These are phyloP conservation scores for Ochropleura plecta DNA, from an alignment of 2,888 invertebrate genomes.

Conservation along the genomic window DNA sequence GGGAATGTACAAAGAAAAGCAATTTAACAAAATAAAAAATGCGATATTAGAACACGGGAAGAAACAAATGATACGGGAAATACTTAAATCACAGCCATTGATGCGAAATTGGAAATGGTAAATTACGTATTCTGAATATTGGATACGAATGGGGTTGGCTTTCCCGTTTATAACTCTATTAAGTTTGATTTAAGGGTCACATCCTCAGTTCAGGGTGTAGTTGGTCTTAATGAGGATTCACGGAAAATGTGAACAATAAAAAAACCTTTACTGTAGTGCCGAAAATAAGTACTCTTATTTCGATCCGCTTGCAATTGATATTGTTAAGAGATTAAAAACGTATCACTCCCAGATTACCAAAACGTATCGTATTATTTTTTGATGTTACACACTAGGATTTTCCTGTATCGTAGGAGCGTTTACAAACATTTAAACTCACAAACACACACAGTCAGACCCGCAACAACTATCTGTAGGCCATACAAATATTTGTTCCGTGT, in stretches of 20 bases:
- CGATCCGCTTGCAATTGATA: neutral
- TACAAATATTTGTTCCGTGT: too few relatives aligned
- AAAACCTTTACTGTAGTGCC: neutral
- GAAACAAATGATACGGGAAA: conserved; percentile 89
- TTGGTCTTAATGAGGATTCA: conserved; percentile 37
- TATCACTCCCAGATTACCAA: neutral
- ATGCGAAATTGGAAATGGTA: conserved; percentile 83
- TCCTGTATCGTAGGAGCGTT: too few relatives aligned
- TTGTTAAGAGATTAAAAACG: neutral
- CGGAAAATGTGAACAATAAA: neutral
- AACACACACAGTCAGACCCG: too few relatives aligned
- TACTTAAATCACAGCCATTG: conserved; percentile 88
- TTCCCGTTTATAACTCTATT: conserved; percentile 54
- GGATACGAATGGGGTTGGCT: conserved; percentile 47
- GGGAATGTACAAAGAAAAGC: conserved; percentile 87
- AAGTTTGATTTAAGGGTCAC: conserved; percentile 53
- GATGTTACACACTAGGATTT: too few relatives aligned
- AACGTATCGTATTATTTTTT: too few relatives aligned
- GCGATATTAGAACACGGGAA: conserved; percentile 81
- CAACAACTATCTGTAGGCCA: too few relatives aligned
- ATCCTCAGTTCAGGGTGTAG: conserved; percentile 14
- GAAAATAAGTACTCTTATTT: neutral
- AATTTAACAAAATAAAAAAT: conserved; percentile 90
- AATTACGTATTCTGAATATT: conserved; percentile 70
- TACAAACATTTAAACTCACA: too few relatives aligned